phyloP scores from a whole-genome alignment of 1,140 invertebrate genomes.

The Glomeris maerens region DNA sequence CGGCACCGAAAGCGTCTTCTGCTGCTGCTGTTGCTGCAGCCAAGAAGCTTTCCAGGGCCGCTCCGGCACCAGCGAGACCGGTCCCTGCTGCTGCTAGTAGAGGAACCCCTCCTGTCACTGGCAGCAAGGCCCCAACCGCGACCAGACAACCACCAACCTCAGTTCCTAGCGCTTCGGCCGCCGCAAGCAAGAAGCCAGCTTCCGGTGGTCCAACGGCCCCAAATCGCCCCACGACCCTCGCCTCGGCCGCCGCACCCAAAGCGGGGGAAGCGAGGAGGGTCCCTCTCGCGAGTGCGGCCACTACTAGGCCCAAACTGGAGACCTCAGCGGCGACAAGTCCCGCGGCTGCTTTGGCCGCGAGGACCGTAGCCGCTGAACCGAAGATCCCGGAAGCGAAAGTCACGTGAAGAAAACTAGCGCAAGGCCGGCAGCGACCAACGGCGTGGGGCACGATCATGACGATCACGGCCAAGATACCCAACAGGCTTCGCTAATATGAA shows the following conservation, averaged over 20 bases:
- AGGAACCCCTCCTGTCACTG: not conserved
- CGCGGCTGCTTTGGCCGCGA: not conserved
- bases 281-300: too few species aligned
- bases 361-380: constrained; percentile 10
- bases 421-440: too few species aligned
- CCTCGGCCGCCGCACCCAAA: not conserved
- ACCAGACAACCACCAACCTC: not conserved
- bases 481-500: too few species aligned
- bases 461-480: too few species aligned
- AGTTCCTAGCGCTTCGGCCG: not conserved
- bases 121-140: not conserved
- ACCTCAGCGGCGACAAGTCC: not conserved
- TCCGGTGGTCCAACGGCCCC: not conserved
- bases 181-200: not conserved
- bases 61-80: not conserved
- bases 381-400: not conserved
- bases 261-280: not conserved
- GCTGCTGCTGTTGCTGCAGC: not conserved
- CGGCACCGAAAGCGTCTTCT: constrained; percentile 13
- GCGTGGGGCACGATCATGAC: too few species aligned
- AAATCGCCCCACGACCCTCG: not conserved
- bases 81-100: not conserved
- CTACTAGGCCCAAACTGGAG: not conserved
- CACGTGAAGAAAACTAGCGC: not conserved
- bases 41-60: not conserved